These are phyloP conservation scores for Tokudaia tokunoshimensis DNA, from an alignment of 2,797 vertebrate genomes.

Conservation along the genomic window DNA sequence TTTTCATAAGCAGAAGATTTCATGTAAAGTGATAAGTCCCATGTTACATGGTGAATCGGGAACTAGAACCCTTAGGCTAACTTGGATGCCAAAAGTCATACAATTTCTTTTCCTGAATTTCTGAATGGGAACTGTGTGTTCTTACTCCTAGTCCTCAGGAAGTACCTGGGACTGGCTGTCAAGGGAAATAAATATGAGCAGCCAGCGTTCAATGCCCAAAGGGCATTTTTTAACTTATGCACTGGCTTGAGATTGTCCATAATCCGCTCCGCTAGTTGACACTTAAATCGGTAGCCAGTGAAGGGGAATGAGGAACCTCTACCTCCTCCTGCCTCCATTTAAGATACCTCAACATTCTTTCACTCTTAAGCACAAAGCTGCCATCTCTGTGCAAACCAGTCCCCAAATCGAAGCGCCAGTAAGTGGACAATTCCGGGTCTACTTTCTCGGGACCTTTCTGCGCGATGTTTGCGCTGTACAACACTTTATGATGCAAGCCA, in stretches of 20 bases:
- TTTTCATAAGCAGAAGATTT: conserved; percentile 14
- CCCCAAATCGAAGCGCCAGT: conserved; percentile 65
- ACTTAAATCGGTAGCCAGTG: conserved; percentile 27
- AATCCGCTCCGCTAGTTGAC: conserved; percentile 53
- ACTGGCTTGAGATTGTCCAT: conserved; percentile 1
- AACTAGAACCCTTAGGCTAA: conserved; percentile 31
- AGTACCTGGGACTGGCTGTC: not conserved
- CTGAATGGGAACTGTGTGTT: not conserved
- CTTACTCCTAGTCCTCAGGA: not conserved
- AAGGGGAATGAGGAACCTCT: not conserved
- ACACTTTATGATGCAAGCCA: conserved; percentile 67
- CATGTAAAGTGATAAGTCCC: not conserved
- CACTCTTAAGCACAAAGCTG: conserved; percentile 69
- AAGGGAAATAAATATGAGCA: not conserved
- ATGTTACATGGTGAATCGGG: not conserved
- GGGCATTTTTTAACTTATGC: conserved; percentile 62
- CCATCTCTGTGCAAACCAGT: conserved; percentile 51
- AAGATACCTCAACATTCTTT: conserved; percentile 52
- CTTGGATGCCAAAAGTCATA: conserved; percentile 49
- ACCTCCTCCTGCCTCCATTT: conserved; percentile 8
- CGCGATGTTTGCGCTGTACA: conserved; percentile 24
- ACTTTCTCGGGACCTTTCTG: conserved; percentile 78
- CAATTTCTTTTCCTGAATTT: not conserved
- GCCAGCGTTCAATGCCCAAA: conserved; percentile 28
- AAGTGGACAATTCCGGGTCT: conserved; percentile 68